These are phyloP conservation scores for Scyliorhinus canicula DNA, from an alignment of 2,797 vertebrate species.

Conservation along the genomic window DNA sequence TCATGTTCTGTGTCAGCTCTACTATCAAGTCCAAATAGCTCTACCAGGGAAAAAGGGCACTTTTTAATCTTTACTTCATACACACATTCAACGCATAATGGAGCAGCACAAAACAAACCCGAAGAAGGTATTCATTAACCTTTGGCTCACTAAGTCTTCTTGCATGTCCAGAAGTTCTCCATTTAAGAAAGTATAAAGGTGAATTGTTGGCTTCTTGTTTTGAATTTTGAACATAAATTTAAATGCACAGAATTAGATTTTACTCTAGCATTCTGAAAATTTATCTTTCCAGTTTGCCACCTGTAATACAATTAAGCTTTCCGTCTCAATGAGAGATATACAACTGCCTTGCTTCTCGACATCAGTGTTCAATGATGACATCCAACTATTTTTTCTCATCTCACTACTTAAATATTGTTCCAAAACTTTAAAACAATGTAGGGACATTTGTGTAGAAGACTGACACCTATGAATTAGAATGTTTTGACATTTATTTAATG, in stretches of 20 bases:
- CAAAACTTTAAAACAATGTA: not conserved
- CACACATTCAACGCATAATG: constrained; percentile 20
- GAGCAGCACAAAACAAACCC: not conserved
- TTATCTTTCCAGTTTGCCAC: not conserved
- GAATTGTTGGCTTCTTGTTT: not conserved
- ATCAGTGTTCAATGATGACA: not conserved
- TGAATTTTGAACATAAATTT: not conserved
- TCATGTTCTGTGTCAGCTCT: constrained; percentile 54
- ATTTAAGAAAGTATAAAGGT: not conserved
- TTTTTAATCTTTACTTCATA: constrained; percentile 38
- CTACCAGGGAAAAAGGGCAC: constrained; percentile 53
- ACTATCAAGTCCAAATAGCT: constrained; percentile 56
- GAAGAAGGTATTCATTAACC: not conserved
- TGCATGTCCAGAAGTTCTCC: not conserved
- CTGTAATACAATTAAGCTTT: not conserved
- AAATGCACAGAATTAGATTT: not conserved
- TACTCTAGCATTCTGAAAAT: not conserved
- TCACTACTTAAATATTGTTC: not conserved
- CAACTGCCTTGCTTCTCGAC: not conserved
- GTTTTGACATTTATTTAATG: not conserved
- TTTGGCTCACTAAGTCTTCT: not conserved
- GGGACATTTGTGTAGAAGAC: not conserved
- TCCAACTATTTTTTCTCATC: not conserved
- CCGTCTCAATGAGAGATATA: not conserved
- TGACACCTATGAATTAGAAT: too few relatives aligned